Evolutionary conservation across 2,888 invertebrate genomes (phyloP), one percentile per base, ranked within the genome.

Genomic region (Aleiodes alternator): DNA sequence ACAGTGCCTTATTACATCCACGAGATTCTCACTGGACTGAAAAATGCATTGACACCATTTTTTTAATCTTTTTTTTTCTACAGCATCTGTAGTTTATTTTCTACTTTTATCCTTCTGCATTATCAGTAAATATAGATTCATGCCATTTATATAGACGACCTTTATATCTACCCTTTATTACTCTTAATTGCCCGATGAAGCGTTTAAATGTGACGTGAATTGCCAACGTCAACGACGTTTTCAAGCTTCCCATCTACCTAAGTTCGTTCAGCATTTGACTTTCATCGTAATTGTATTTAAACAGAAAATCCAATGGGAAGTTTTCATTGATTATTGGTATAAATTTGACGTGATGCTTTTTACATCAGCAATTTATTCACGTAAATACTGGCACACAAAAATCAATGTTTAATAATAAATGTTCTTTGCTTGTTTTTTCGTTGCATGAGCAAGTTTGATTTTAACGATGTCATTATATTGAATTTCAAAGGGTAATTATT

Each of bases 261-360:
- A 78, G 77, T 75, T 66, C 61, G 77, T 82, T 34, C 75, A 82
- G 83, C 80, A 78, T 57, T 23, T 77, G 69, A 79, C 80, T 85
- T 38, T 6, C 85, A 83, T 84, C 76, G 82, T 84, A 84, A 85
- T 84, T 84, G 80, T 80, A 84, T 85, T 85, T 81, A 79, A 82
- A 77, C 76, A 78, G 78, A 59, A 57, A 16, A 14, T 64, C 43
- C 50, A 55, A 23, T 23, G 23, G 38, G 14, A n/a, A 48, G 8
- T 14, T 7, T 34, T 72, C 73, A 77, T 79, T 73, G 79, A 79
- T 79, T 78, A 73, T 79, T 76, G 72, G 77, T 79, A 73, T 77
- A 74, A 78, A 77, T 79, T 79, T 73, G 56, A 8, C 38, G 9
- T 23, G 55, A 56, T 64, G 48, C 23, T 61, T 61, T 9, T 38